Evolutionary conservation across 2,888 invertebrate genomes (phyloP).

Genomic region (Sinelater perroti): DNA sequence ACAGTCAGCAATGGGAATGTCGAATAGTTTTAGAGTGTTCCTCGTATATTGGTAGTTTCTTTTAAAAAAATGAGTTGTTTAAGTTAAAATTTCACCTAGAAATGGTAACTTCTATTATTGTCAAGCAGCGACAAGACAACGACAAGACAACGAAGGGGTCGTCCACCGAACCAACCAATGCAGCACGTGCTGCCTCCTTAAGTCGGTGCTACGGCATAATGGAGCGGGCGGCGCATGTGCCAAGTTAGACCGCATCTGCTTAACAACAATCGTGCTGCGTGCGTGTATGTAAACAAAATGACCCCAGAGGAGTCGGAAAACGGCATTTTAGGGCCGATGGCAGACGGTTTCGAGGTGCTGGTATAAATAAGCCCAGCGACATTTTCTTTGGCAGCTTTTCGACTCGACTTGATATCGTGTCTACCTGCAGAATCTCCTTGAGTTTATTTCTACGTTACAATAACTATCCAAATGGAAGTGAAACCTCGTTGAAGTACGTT

Average conservation of each 20-base stretch:
- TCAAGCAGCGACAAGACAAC: no score
- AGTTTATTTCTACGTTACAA: slow-evolving; percentile 30
- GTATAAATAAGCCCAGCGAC: slow-evolving; percentile 9
- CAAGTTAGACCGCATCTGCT: slow-evolving; percentile 11
- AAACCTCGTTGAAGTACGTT: slow-evolving; percentile 15
- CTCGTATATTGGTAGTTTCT: no score
- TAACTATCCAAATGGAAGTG: slow-evolving; percentile 28
- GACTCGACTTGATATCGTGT: slow-evolving; percentile 20
- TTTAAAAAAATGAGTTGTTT: no score
- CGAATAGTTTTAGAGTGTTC: no score
- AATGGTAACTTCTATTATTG: no score
- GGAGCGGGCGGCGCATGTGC: slow-evolving; percentile 15
- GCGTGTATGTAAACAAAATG: slow-evolving; percentile 26
- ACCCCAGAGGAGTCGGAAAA: slow-evolving; percentile 12
- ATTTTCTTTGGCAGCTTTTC: slow-evolving; percentile 12
- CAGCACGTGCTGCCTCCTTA: slow-evolving; percentile 23
- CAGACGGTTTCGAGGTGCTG: not conserved
- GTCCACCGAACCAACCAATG: no score
- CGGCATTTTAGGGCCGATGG: not conserved
- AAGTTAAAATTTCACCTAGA: no score
- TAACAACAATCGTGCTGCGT: slow-evolving; percentile 24
- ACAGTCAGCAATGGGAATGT: no score
- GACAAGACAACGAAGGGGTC: no score
- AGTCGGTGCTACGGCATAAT: not conserved
- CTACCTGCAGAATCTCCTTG: slow-evolving; percentile 32